Evolutionary conservation across 2,113 vertebrate species (phyloP).

Genomic region (Nannospalax galili): DNA sequence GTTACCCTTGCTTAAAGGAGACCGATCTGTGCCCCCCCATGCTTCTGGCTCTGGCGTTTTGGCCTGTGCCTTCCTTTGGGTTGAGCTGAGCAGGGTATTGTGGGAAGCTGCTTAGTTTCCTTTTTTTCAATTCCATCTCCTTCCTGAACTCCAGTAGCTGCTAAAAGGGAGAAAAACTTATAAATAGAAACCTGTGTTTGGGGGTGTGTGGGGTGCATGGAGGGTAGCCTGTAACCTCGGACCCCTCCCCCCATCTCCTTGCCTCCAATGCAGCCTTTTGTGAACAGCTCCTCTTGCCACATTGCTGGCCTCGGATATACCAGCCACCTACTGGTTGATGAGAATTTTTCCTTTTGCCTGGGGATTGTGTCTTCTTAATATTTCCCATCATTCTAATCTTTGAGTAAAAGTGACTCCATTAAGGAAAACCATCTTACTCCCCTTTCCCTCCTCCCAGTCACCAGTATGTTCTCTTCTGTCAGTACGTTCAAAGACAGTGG

Average conservation of each 20-base stretch:
- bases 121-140: conserved; percentile 36
- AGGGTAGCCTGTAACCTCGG: background rate
- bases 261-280: background rate
- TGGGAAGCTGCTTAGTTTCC: conserved; percentile 26
- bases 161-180: background rate
- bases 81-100: background rate
- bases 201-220: background rate
- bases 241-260: background rate
- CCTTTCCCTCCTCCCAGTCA: background rate
- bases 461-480: background rate
- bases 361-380: background rate
- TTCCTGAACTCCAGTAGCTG: conserved; percentile 28
- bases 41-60: background rate
- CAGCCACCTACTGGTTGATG: background rate
- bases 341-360: conserved; percentile 18
- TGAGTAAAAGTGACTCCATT: background rate
- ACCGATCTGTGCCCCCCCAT: background rate
- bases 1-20: background rate
- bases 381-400: background rate
- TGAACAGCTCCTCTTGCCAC: background rate
- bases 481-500: background rate
- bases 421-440: background rate
- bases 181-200: background rate
- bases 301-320: background rate
- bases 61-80: background rate